Evolutionary conservation across 2,113 vertebrate genomes (phyloP), one percentile per base, ranked within the genome.

Genomic region (Morphnarchus princeps): DNA sequence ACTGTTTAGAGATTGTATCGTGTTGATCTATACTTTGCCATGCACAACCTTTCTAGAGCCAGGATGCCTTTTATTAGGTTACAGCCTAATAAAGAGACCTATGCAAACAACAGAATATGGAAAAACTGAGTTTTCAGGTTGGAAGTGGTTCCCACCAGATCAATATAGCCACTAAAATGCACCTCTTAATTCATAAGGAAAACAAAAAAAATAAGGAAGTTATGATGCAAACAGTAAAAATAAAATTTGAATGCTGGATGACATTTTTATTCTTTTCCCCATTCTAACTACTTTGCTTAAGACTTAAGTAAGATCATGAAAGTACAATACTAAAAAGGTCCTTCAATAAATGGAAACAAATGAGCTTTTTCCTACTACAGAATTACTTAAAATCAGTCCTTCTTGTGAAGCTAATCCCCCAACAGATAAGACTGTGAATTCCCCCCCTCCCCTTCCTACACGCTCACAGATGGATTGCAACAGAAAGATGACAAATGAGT

Each of bases 401-500:
- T 97, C 97, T 98, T 98, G 88, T 90, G 96, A 97, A 97, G 97
- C 96, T 98, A 98, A 98, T 98, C 97, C 96, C 92, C 94, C 5
- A 42, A 95, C 94, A 97, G 98, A 98, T 98, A 98, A 97, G 94
- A 94, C 97, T 97, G 90, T 93, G 96, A 97, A 97, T 96, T 96
- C 90, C 52, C 55, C 62, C 93, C 95, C 97, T 82, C 82, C 95
- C 74, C 63, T 94, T 95, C 79, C 91, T 92, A 83, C 97, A 95
- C 21, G 67, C 85, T 95, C 97, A 96, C 97, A 98, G 96, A 98
- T 98, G 97, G 97, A 96, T 97, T 97, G 97, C 96, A 97, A 94
- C 86, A 94, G 97, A 97, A 97, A 98, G 96, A 98, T 98, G 98
- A 98, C 98, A 98, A 98, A 98, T 98, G 98, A 98, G 97, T 98